Percentiles rank a stretch among this genome's conserved stretches.
These are phyloP conservation scores for Rhinichthys klamathensis DNA, from an alignment of 2,113 vertebrate genomes.

Conservation along the genomic window DNA sequence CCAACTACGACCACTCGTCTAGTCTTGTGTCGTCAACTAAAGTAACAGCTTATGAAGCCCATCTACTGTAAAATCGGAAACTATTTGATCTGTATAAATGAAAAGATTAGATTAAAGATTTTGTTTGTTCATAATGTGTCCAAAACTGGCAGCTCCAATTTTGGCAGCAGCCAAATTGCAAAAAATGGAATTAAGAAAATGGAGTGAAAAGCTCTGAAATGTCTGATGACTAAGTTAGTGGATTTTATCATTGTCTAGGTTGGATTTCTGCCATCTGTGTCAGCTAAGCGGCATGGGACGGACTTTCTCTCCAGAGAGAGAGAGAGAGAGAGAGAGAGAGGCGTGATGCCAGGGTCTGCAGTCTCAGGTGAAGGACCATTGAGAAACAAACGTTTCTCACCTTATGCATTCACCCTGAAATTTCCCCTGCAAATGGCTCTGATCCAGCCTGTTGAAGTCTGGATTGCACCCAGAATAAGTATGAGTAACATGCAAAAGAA, in stretches of 20 bases:
- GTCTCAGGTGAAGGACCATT: constrained; percentile 29
- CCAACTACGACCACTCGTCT: background rate
- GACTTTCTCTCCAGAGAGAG: background rate
- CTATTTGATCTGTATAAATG: background rate
- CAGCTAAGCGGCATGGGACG: background rate
- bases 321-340: constrained; percentile 16
- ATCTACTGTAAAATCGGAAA: background rate
- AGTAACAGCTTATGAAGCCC: background rate
- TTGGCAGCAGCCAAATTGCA: background rate
- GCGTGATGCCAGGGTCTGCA: background rate
- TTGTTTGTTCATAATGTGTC: background rate
- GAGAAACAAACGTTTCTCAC: constrained; percentile 21
- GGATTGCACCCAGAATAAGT: background rate
- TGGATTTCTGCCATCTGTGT: constrained; percentile 37
- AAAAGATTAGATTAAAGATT: background rate
- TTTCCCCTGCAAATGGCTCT: background rate
- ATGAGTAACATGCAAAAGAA: background rate
- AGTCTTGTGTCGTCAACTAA: background rate
- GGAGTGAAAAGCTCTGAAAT: background rate
- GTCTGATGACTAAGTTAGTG: constrained; percentile 36
- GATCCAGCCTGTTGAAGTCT: constrained; percentile 5
- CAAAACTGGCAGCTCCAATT: background rate
- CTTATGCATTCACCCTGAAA: constrained; percentile 29
- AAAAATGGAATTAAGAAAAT: background rate
- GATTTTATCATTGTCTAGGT: constrained; percentile 28